Evolutionary conservation across 2,113 vertebrate genomes (phyloP).

Genomic region (Tenebrosternarchus preto): DNA sequence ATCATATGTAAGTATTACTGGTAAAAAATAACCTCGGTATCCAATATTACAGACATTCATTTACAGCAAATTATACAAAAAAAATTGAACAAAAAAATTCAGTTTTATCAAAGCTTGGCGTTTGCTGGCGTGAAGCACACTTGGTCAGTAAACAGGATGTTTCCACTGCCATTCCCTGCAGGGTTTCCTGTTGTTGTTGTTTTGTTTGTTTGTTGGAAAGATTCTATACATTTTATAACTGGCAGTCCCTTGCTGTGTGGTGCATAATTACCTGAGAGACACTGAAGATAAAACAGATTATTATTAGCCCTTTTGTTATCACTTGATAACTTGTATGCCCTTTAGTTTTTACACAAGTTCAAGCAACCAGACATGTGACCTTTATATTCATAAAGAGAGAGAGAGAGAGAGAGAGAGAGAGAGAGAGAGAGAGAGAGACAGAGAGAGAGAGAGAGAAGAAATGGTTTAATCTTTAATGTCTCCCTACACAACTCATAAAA

Average conservation of each 20-base stretch:
- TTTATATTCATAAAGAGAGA: constrained; percentile 14
- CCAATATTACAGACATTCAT: constrained; percentile 54
- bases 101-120: constrained; percentile 47
- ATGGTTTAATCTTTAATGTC: constrained; percentile 23
- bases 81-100: constrained; percentile 32
- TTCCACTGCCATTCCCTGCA: not conserved
- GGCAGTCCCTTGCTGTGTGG: constrained; percentile 6
- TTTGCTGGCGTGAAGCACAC: constrained; percentile 42
- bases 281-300: constrained; percentile 8
- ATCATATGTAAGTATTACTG: not conserved
- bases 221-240: constrained; percentile 18
- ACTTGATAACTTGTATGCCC: constrained; percentile 13
- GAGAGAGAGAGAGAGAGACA: not conserved
- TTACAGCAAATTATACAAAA: constrained; percentile 50
- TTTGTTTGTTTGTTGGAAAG: not conserved
- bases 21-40: constrained; percentile 19
- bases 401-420: not conserved
- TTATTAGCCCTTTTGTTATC: constrained; percentile 51
- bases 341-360: constrained; percentile 36
- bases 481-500: constrained; percentile 55
- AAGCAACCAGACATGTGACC: constrained; percentile 12
- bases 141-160: not conserved
- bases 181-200: not conserved
- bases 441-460: constrained; percentile 38
- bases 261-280: constrained; percentile 43